These are phyloP conservation scores for Tanytarsus gracilentus DNA, from an alignment of 2,888 invertebrate species.

Conservation along the genomic window DNA sequence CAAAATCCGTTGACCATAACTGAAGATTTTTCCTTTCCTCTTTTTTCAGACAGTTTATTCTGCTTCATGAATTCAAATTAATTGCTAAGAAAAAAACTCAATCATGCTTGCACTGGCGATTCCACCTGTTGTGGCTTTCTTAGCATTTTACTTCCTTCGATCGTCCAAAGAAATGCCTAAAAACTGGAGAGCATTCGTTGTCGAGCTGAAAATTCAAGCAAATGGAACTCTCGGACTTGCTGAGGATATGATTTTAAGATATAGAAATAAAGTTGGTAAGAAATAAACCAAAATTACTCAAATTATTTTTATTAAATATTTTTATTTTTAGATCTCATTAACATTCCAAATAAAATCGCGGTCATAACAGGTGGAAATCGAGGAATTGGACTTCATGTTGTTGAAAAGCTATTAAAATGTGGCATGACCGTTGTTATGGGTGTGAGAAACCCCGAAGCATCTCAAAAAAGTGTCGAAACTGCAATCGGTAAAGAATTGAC, in stretches of 20 bases:
- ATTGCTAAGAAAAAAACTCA: too few species aligned
- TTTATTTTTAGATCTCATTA: conserved; percentile 50
- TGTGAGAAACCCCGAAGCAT: conserved; percentile 58
- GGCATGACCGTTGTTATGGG: conserved; percentile 59
- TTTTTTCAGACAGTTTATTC: too few species aligned
- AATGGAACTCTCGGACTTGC: conserved; percentile 38
- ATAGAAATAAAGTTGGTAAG: conserved; percentile 40
- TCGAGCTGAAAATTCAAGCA: conserved; percentile 40
- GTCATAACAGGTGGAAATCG: conserved; percentile 80
- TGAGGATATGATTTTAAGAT: conserved; percentile 37
- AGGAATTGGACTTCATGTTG: conserved; percentile 72
- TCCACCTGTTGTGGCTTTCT: conserved; percentile 13
- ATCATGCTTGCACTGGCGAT: neutral
- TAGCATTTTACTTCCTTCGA: conserved; percentile 38
- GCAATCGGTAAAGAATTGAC: conserved; percentile 37
- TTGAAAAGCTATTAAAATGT: conserved; percentile 63
- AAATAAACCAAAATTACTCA: conserved; percentile 12
- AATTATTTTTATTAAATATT: neutral
- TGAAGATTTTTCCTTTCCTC: too few species aligned
- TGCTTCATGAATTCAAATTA: too few species aligned
- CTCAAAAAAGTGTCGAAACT: conserved; percentile 42
- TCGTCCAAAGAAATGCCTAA: conserved; percentile 42
- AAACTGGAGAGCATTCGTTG: conserved; percentile 41
- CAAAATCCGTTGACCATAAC: too few species aligned
- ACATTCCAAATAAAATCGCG: conserved; percentile 58